Evolutionary conservation across 2,888 invertebrate genomes (phyloP).

Genomic region (Antheraea yamamai): DNA sequence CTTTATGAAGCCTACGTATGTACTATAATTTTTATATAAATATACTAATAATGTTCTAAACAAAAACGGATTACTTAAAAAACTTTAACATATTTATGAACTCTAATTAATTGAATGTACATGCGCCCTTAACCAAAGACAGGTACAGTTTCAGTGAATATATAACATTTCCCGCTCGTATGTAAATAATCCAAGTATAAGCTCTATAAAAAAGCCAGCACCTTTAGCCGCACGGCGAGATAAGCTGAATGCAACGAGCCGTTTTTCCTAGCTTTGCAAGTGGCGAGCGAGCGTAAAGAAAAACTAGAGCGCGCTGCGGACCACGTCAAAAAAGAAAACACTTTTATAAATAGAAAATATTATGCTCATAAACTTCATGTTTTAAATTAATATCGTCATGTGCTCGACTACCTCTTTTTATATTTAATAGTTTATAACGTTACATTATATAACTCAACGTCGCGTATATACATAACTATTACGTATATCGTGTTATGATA

Average conservation of each 20-base stretch:
- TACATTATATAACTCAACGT: not conserved
- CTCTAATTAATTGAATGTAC: not conserved
- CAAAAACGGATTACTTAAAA: not conserved
- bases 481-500: no score
- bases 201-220: slow-evolving; percentile 35
- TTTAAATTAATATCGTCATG: not conserved
- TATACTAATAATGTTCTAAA: no score
- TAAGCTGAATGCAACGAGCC: slow-evolving; percentile 48
- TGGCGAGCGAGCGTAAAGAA: slow-evolving; percentile 35
- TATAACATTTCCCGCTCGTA: slow-evolving; percentile 14
- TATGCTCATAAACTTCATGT: not conserved
- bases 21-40: no score
- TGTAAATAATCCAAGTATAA: slow-evolving; percentile 16
- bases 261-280: slow-evolving; percentile 42
- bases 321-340: slow-evolving; percentile 8
- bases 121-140: not conserved
- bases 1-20: no score
- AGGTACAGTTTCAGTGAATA: slow-evolving; percentile 18
- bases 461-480: no score
- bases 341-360: slow-evolving; percentile 7
- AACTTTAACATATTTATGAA: not conserved
- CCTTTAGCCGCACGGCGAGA: slow-evolving; percentile 37
- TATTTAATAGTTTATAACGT: not conserved
- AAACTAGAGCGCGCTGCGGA: slow-evolving; percentile 19
- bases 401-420: not conserved